phyloP scores from a whole-genome alignment of 2,888 invertebrate genomes.

The Drymonia ruficornis region DNA sequence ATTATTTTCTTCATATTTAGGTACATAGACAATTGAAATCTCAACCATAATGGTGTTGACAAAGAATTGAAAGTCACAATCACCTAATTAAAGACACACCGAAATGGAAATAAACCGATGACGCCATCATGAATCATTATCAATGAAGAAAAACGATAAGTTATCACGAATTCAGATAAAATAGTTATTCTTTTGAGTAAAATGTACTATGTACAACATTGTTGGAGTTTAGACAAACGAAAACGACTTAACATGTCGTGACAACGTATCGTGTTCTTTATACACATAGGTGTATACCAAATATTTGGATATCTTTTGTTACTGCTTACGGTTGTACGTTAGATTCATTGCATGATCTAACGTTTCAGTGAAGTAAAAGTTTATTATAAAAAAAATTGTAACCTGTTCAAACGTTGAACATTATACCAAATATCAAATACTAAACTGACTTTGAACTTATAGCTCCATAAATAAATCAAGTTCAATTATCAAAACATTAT shows the following conservation, averaged over 20 bases:
- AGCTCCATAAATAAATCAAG: too few relatives aligned
- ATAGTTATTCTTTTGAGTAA: conserved; percentile 11
- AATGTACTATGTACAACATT: conserved; percentile 8
- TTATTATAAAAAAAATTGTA: too few relatives aligned
- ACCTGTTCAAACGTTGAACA: too few relatives aligned
- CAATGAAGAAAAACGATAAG: conserved; percentile 16
- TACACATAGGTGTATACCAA: too few relatives aligned
- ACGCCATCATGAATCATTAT: conserved; percentile 22
- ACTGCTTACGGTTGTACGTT: too few relatives aligned
- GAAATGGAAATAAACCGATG: conserved; percentile 31
- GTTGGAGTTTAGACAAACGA: neutral
- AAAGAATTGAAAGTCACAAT: conserved; percentile 3
- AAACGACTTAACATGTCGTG: neutral
- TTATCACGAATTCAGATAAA: conserved; percentile 26
- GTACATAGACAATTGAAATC: neutral
- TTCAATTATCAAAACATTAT: too few relatives aligned
- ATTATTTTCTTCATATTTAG: neutral
- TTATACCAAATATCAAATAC: too few relatives aligned
- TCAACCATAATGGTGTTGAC: neutral
- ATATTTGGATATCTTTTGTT: too few relatives aligned
- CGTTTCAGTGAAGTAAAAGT: too few relatives aligned
- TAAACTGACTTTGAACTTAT: too few relatives aligned
- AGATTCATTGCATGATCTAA: too few relatives aligned
- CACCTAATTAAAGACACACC: conserved; percentile 6
- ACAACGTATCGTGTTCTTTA: neutral